Conservation (phyloP, 2,888 invertebrate species). For the Campoplex capitator region DNA sequence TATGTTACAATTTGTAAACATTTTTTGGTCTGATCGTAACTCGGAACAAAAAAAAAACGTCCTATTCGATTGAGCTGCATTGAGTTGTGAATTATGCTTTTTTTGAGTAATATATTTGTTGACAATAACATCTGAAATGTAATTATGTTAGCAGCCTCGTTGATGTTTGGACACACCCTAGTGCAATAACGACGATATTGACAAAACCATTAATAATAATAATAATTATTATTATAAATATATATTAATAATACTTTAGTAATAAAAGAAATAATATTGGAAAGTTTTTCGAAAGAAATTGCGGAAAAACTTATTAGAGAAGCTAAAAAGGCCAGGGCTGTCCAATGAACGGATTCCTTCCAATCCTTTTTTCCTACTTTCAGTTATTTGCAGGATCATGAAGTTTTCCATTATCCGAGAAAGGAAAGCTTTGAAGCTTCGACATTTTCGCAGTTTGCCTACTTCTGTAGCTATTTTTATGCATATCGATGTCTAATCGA, state of each 20-base stretch:
- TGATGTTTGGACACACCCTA: conserved; percentile 24
- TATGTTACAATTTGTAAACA: neutral
- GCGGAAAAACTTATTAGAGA: neutral
- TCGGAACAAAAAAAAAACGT: conserved; percentile 4
- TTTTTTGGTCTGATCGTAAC: conserved; percentile 7
- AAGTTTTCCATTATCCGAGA: too few relatives aligned
- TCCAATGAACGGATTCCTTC: neutral
- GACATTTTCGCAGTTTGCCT: neutral
- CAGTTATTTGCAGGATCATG: too few relatives aligned
- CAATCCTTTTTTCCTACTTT: neutral
- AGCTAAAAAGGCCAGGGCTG: too few relatives aligned
- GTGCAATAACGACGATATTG: conserved; percentile 33
- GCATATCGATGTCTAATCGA: too few relatives aligned
- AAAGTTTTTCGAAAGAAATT: neutral
- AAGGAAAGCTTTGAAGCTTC: neutral
- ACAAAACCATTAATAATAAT: conserved; percentile 25
- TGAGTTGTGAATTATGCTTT: conserved; percentile 21
- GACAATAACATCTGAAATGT: conserved; percentile 26
- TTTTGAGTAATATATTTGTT: conserved; percentile 33
- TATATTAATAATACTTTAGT: neutral
- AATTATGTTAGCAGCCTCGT: conserved; percentile 7
- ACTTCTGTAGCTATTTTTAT: too few relatives aligned
- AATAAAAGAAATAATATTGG: neutral
- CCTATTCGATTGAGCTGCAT: neutral
- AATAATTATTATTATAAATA: neutral